Evolutionary conservation across 2,113 vertebrate genomes (phyloP).

Genomic region (Perca flavescens): DNA sequence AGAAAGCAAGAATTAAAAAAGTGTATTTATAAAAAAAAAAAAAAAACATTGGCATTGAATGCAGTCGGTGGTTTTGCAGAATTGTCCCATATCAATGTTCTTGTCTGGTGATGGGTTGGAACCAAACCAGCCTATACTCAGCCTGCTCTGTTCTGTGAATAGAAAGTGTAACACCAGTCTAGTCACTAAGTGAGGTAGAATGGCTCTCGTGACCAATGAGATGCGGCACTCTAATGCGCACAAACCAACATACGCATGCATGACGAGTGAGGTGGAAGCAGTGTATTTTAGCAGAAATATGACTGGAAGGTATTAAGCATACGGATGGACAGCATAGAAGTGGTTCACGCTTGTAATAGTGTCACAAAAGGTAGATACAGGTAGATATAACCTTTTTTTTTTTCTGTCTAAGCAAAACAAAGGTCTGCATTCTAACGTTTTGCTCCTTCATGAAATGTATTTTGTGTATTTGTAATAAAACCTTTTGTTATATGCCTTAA

Average conservation of each 20-base stretch:
- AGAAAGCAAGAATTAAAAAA: neutral
- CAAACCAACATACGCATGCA: neutral
- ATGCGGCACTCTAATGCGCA: neutral
- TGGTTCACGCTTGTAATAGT: no score
- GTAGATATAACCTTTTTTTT: no score
- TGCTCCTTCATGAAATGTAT: neutral
- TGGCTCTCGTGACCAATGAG: neutral
- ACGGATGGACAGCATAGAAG: no score
- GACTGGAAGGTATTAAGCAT: no score
- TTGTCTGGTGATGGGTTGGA: neutral
- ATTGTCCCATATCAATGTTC: neutral
- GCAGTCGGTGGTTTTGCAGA: neutral
- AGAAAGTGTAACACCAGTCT: neutral
- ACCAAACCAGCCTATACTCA: neutral
- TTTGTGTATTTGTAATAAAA: neutral
- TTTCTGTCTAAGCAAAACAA: no score
- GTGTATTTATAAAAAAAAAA: neutral
- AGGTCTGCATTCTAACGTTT: neutral
- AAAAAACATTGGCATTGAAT: neutral
- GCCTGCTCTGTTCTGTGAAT: neutral
- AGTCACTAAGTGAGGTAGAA: neutral
- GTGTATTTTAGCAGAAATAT: neutral
- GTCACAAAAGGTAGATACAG: no score
- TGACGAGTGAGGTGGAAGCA: neutral
- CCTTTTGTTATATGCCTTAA: neutral